Base-by-base conservation (phyloP, 1,140 invertebrate species). In the Drosophila azteca region DNA sequence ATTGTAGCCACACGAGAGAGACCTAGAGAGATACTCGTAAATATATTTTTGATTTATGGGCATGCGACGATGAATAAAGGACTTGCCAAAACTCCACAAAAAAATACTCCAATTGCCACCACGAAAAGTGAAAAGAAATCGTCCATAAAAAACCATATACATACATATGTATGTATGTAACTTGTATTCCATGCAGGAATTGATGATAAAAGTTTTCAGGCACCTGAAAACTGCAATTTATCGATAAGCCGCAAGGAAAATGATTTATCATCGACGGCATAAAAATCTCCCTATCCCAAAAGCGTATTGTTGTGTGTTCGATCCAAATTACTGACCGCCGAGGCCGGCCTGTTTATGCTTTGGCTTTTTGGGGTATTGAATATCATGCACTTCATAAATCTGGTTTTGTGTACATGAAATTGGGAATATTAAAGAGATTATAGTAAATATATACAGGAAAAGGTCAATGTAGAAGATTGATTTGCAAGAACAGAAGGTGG, bases 31-130 rank as follows among this genome's bases (percentile, higher is more conserved):
- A 69, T 69, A 73, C 68, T 65, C 65, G 35, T 20, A 53, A 22
- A 68, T 69, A 69, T 69, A 48, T 71, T 81, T 71, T 81, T 82
- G 79, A 82, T 82, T 82, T 82, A 82, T 82, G 69, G 66, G 66
- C 52, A 63, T 55, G 64, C 58, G 45, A 43, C 39, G 60, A 78
- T 82, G 60, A 69, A 69, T 69, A 69, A 69, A 69, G 24, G 64
- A 69, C 58, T 67, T 69, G 26, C 64, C 11, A 39, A 11, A 43
- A 41, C 35, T 58, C 64, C 64, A 39, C 8, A 39, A 55, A 68
- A 68, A 57, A 55, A 13, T 43, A 9, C 31, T 26, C 66, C 64
- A 58, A 69, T 69, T 69, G 58, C 44, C 60, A 64, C 66, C 66
- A 81, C 74, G 61, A 57, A 51, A 68, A 69, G 64, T 69, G 65